Base-by-base conservation (phyloP, 2,888 invertebrate genomes). In the Philonicus albiceps region DNA sequence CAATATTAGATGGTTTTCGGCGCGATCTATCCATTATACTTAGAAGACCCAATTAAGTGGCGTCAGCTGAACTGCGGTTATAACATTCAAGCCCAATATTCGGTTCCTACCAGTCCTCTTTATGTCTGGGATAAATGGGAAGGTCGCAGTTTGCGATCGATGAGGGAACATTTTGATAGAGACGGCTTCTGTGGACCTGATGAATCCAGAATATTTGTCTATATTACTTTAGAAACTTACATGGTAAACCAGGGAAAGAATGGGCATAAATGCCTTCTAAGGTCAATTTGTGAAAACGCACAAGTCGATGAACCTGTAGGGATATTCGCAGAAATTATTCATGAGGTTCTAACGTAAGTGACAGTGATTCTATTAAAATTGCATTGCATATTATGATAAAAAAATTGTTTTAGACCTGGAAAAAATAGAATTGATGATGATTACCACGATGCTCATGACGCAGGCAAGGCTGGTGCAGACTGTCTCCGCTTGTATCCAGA, bases 401-500 rank as follows among this genome's bases (percentile, higher is more conserved):
- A n/a, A 31, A n/a, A 19, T 73, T 13, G 43, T 85, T 85, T 7
- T 31, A 90, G 90, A 34, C 90, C 90, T 0, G 89, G 89, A 1
- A 89, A 90, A 73, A 90, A 90, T 85, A 91, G 93, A 0, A 93
- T 94, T 87, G 91, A 94, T 88, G 90, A 90, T 1, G 90, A 91
- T 2, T 96, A 95, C 90, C 90, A 91, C 13, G 93, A 94, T 75
- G 96, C 96, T 0, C 93, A 87, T 31, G 78, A 88, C 27, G 88
- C 89, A 30, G 90, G 90, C 1, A 88, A 81, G 80, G 53, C 86
- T n/a, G 89, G 89, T 1, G 87, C 78, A 0, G 93, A 95, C 91
- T 96, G 96, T 89, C 90, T 93, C 4, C 92, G 92, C 40, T 91
- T 95, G 27, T 96, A 95, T 90, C 91, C 92, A 13, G 91, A 92